A percentile compares a stretch with the other conserved stretches of the same genome.
Evolutionary conservation across 2,797 vertebrate genomes (phyloP).

Genomic region (Xyrichtys novacula): DNA sequence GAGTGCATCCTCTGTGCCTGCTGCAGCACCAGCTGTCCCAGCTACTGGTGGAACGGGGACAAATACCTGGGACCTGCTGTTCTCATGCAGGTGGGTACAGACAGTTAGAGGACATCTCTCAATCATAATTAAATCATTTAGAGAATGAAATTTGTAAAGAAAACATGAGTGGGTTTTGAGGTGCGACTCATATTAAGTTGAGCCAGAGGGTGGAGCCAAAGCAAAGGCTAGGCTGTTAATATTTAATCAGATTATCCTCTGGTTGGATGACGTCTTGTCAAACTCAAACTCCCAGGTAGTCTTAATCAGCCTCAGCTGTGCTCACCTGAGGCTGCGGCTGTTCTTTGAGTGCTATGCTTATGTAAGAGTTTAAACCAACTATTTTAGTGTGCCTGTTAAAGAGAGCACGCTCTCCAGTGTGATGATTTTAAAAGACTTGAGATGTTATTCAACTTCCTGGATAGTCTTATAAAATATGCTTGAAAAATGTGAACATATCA

Average conservation of each 20-base stretch:
- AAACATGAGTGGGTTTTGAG: background rate
- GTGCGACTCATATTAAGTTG: background rate
- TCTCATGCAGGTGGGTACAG: conserved; percentile 90
- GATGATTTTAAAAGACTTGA: no score
- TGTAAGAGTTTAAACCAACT: background rate
- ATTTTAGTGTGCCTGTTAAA: background rate
- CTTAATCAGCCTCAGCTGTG: background rate
- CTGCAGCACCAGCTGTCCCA: conserved; percentile 97
- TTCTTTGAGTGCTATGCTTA: background rate
- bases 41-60: conserved; percentile 98
- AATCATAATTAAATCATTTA: background rate
- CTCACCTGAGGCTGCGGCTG: background rate
- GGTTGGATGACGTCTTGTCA: background rate
- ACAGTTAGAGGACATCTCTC: background rate
- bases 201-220: background rate
- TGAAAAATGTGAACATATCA: no score
- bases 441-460: no score
- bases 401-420: background rate
- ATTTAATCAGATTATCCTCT: conserved; percentile 10
- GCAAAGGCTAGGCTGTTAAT: conserved; percentile 1
- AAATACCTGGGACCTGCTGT: conserved; percentile 94
- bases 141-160: background rate
- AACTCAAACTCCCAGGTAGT: background rate
- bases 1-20: conserved; percentile 97
- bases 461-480: no score